Evolutionary conservation across 1,140 invertebrate genomes (phyloP).

Genomic region (Euura saliciscinereae): DNA sequence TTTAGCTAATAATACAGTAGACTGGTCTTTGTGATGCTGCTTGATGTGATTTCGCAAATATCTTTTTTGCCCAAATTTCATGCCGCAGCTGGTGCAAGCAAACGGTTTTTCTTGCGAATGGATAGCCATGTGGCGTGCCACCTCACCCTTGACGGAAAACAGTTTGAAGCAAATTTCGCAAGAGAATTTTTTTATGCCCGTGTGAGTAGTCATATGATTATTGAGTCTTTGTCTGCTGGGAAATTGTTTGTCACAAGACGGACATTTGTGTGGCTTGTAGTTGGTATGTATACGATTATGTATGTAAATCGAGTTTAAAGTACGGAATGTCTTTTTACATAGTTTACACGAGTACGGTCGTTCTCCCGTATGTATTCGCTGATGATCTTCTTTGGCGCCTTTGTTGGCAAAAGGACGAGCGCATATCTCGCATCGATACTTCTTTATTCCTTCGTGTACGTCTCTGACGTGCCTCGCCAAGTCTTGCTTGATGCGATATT

Average conservation of each 20-base stretch:
- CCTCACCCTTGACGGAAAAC: slow-evolving; percentile 10
- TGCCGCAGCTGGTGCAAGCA: slow-evolving; percentile 60
- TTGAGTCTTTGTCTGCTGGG: not conserved
- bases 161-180: slow-evolving; percentile 17
- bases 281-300: slow-evolving; percentile 10
- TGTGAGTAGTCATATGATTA: slow-evolving; percentile 2
- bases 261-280: slow-evolving; percentile 10
- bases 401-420: slow-evolving; percentile 45
- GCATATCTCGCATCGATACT: slow-evolving; percentile 48
- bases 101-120: slow-evolving; percentile 65
- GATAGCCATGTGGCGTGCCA: slow-evolving; percentile 39
- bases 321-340: slow-evolving; percentile 58
- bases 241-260: slow-evolving; percentile 6
- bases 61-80: slow-evolving; percentile 32
- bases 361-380: slow-evolving; percentile 61
- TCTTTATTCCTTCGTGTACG: slow-evolving; percentile 44
- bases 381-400: slow-evolving; percentile 54
- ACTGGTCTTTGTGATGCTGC: slow-evolving; percentile 6
- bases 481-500: slow-evolving; percentile 30
- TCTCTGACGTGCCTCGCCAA: slow-evolving; percentile 38
- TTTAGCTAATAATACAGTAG: not conserved
- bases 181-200: not conserved
- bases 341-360: slow-evolving; percentile 58
- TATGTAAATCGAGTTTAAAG: slow-evolving; percentile 16
- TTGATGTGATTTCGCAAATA: slow-evolving; percentile 18